Conservation (phyloP, 2,888 invertebrate species). For the Leptura quadrifasciata region DNA sequence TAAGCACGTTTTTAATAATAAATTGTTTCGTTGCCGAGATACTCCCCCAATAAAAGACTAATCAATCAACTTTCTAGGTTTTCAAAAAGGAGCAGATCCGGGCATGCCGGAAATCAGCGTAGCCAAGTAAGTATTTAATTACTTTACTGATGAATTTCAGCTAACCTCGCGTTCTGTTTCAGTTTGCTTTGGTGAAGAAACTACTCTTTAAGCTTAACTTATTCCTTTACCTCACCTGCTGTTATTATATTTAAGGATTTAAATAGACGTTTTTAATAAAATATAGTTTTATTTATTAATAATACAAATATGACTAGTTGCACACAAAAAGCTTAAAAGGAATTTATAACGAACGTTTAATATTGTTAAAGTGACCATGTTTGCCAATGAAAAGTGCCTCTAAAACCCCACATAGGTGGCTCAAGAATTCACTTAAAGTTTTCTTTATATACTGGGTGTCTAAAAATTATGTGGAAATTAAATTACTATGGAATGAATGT, state of each 20-base stretch:
- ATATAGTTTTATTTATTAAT: constrained; percentile 31
- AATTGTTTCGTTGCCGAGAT: neutral
- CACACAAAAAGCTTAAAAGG: constrained; percentile 25
- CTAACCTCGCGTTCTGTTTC: constrained; percentile 62
- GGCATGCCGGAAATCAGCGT: constrained; percentile 80
- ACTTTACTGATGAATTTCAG: neutral
- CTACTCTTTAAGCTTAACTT: constrained; percentile 46
- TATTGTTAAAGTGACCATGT: neutral
- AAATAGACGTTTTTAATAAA: constrained; percentile 36
- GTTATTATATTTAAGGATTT: constrained; percentile 37
- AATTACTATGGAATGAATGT: no score
- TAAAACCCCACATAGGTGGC: no score
- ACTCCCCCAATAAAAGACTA: neutral
- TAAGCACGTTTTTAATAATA: constrained; percentile 64
- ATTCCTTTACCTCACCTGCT: constrained; percentile 36
- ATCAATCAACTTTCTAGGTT: constrained; percentile 73
- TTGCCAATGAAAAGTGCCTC: no score
- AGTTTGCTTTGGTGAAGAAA: constrained; percentile 72
- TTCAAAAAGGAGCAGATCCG: constrained; percentile 81
- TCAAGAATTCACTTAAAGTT: no score
- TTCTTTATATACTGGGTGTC: no score
- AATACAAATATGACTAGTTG: constrained; percentile 31
- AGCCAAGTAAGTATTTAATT: constrained; percentile 73
- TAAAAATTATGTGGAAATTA: no score
- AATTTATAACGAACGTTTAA: neutral